These are phyloP conservation scores for Gandaritis pyraliata DNA, from an alignment of 2,888 invertebrate species.

Conservation along the genomic window DNA sequence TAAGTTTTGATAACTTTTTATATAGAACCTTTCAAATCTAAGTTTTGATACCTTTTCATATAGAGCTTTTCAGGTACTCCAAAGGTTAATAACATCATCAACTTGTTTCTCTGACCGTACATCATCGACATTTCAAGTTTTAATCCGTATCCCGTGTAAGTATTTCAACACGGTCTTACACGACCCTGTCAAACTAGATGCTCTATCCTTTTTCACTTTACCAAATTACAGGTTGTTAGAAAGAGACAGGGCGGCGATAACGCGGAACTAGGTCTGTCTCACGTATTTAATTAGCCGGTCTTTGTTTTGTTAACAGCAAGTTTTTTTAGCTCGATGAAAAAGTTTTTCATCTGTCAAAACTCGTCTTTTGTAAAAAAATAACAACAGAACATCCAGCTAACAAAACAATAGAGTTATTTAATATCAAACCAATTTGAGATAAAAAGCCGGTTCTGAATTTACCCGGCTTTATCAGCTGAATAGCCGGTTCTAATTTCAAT, in stretches of 20 bases:
- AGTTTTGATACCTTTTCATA: no score
- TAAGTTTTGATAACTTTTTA: no score
- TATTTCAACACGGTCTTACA: conserved; percentile 72
- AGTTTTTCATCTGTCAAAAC: no score
- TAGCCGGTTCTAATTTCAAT: background rate
- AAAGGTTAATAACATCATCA: background rate
- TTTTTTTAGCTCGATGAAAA: no score
- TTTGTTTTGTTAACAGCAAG: background rate
- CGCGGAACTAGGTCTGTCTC: conserved; percentile 29
- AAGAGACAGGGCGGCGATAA: conserved; percentile 38
- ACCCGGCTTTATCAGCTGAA: background rate
- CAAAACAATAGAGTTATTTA: no score
- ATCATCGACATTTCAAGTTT: conserved; percentile 64
- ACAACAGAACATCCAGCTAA: no score
- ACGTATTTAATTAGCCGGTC: background rate
- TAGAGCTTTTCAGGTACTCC: background rate
- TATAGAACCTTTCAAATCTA: no score
- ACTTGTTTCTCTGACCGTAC: conserved; percentile 60
- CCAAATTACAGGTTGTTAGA: conserved; percentile 40
- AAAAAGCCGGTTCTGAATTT: no score
- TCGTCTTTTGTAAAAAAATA: no score
- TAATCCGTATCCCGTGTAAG: conserved; percentile 78
- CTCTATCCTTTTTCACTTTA: conserved; percentile 49
- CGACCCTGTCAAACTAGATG: conserved; percentile 60
- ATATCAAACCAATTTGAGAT: no score